Conservation (phyloP, 2,113 vertebrate species). For the Anoura caudifer region DNA sequence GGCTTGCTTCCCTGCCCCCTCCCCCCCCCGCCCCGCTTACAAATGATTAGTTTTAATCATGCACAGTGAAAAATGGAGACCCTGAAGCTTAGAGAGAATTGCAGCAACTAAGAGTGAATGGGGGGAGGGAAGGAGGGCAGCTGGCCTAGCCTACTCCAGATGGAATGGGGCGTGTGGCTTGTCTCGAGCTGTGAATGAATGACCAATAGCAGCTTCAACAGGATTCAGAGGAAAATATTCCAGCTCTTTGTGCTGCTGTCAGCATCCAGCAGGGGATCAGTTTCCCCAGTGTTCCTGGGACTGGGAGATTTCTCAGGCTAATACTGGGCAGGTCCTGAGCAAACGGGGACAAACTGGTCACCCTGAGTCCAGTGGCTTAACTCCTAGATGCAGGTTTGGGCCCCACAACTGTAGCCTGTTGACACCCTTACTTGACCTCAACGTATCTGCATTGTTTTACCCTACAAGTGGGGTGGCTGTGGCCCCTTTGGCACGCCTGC, state of each 20-base stretch:
- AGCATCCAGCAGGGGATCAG: background rate
- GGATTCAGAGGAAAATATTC: background rate
- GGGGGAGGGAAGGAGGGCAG: background rate
- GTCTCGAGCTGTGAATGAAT: background rate
- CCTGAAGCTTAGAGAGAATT: background rate
- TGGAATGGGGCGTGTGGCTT: background rate
- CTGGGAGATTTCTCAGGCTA: background rate
- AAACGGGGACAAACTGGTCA: too few relatives aligned
- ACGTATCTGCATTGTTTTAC: background rate
- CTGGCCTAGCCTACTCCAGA: accelerated
- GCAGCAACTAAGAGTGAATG: background rate
- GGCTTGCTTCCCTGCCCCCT: too few relatives aligned
- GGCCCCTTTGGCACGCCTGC: too few relatives aligned
- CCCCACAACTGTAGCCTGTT: accelerated
- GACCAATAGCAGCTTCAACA: accelerated
- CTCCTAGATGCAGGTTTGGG: background rate
- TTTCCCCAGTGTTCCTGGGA: background rate
- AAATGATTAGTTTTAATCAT: background rate
- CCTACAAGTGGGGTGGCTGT: accelerated
- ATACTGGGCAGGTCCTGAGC: background rate
- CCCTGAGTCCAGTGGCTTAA: background rate
- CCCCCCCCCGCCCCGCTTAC: too few relatives aligned
- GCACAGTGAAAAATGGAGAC: background rate
- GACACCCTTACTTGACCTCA: background rate
- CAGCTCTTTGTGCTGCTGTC: background rate